Evolutionary conservation across 2,888 invertebrate genomes (phyloP).

Genomic region (Tipula confusa): DNA sequence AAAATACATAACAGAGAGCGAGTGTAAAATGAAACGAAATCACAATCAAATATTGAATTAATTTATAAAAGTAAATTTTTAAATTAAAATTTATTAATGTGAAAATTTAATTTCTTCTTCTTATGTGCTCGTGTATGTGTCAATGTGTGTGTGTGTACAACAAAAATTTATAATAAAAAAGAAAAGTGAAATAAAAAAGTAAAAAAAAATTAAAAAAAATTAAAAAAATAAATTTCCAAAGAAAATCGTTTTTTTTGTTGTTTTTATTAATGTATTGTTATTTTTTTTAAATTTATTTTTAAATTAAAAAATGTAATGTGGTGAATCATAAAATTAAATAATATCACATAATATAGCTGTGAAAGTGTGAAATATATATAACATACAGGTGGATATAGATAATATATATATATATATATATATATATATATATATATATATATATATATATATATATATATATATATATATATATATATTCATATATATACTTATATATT

Average conservation of each 20-base stretch:
- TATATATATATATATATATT: no score
- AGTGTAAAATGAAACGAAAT: constrained; percentile 12
- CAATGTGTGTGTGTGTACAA: neutral
- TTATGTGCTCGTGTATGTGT: neutral
- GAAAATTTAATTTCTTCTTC: neutral
- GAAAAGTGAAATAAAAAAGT: neutral
- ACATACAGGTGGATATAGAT: neutral
- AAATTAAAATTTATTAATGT: neutral
- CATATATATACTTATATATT: no score
- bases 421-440: no score
- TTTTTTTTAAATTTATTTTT: neutral
- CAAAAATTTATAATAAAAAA: no score
- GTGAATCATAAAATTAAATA: neutral
- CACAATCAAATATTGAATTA: neutral
- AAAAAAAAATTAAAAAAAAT: neutral
- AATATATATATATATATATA: neutral
- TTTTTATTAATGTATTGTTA: neutral
- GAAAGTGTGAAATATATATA: neutral
- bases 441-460: no score
- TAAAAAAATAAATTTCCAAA: neutral
- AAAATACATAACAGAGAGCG: neutral
- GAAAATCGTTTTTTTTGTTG: neutral
- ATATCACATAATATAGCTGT: neutral
- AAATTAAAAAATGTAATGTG: neutral
- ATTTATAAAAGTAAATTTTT: neutral